Evolutionary conservation across 2,113 vertebrate genomes (phyloP).

Genomic region (Mohoua ochrocephala): DNA sequence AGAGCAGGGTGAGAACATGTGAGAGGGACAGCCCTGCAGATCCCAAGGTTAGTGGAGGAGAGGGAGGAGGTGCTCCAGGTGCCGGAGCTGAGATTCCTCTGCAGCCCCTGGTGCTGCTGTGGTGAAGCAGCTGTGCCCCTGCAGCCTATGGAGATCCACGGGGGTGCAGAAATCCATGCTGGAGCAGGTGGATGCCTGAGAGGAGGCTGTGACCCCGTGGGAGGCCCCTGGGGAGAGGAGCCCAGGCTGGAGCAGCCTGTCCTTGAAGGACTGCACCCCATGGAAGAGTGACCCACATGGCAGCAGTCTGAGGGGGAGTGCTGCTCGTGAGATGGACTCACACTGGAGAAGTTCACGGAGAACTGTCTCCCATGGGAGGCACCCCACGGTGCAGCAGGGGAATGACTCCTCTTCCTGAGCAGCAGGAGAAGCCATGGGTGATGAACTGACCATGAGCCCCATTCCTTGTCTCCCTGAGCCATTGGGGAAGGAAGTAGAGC

Average conservation of each 20-base stretch:
- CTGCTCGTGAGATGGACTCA: neutral
- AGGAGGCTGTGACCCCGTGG: too few relatives aligned
- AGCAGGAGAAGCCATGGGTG: fast-evolving
- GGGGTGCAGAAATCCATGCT: neutral
- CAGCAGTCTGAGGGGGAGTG: neutral
- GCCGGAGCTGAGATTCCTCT: neutral
- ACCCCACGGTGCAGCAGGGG: neutral
- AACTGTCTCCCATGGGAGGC: neutral
- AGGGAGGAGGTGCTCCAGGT: neutral
- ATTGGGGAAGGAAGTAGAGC: neutral
- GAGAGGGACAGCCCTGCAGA: neutral
- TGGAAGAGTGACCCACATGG: neutral
- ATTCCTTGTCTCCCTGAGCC: neutral
- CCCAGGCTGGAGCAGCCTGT: neutral
- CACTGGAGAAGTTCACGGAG: neutral
- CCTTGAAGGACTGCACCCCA: neutral
- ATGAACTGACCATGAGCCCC: neutral
- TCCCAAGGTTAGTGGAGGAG: neutral
- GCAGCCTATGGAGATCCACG: neutral
- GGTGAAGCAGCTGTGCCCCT: neutral
- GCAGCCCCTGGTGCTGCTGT: neutral
- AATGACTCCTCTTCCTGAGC: neutral
- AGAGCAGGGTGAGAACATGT: neutral
- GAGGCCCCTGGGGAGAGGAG: neutral
- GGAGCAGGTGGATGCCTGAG: neutral